Evolutionary conservation across 2,113 vertebrate species (phyloP).

Genomic region (Amazona guildingii): DNA sequence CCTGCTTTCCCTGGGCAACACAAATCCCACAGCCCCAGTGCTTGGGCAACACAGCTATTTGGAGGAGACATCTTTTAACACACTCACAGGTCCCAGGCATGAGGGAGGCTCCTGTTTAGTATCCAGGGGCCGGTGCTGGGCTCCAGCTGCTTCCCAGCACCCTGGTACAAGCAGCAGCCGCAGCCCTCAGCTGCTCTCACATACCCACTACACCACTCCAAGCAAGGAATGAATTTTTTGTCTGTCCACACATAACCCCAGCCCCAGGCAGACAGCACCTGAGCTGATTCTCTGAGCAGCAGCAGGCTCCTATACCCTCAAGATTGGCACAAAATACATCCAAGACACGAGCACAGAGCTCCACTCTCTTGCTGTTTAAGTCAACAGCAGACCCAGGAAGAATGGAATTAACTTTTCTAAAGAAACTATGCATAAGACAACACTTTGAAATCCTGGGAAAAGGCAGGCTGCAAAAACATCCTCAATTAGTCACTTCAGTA

Average conservation of each 20-base stretch:
- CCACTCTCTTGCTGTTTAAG: too few species aligned
- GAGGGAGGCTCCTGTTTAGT: background rate
- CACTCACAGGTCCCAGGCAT: fast-evolving
- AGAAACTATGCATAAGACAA: background rate
- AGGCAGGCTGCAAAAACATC: background rate
- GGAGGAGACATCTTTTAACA: background rate
- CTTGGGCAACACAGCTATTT: fast-evolving
- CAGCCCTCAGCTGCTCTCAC: background rate
- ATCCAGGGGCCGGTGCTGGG: background rate
- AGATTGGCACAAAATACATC: background rate
- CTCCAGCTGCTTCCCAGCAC: background rate
- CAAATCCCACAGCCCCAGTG: background rate
- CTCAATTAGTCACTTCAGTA: background rate
- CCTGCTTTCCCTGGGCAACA: background rate
- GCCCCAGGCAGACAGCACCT: background rate
- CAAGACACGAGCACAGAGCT: fast-evolving
- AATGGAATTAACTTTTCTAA: background rate
- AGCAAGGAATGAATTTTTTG: background rate
- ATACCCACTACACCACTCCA: background rate
- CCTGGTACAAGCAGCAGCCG: background rate
- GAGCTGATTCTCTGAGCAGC: background rate
- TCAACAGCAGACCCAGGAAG: background rate
- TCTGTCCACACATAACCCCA: background rate
- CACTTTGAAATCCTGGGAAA: background rate
- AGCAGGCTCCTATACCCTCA: background rate